Evolutionary conservation across 2,888 invertebrate species (phyloP), one percentile per base, ranked within the genome.

Genomic region (Choreutis nemorana): DNA sequence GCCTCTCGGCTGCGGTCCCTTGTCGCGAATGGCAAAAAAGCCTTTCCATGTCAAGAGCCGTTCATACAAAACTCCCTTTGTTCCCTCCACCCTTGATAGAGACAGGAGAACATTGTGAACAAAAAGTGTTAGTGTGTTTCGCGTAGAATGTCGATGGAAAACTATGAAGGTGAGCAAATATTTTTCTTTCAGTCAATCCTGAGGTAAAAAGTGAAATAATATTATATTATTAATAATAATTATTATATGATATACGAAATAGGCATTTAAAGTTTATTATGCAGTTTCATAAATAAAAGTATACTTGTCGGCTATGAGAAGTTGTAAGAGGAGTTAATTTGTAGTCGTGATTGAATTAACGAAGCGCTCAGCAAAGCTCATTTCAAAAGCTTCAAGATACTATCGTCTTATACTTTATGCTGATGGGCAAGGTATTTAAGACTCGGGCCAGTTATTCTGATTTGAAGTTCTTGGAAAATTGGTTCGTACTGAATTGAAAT

Each of bases 31-130:
- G 46, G 63, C 63, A 73, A 73, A 73, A 72, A 73, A 70, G 71
- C 65, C 56, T 75, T 77, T 72, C 56, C 67, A 50, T 73, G 73
- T 77, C 64, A 67, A 78, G 64, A 50, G 66, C 55, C 56, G 61
- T 64, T 62, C 72, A 66, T 56, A 54, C 45, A 55, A 64, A 61
- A 56, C 61, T 55, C 46, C 54, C 59, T 71, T 75, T 73, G 72
- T 73, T 67, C 65, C 50, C 47, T 42, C 35, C 40, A 37, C 14
- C 14, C 13, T 9, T 9, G 22, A 9, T 21, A 21, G 22, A 21
- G n/a, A 21, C 22, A 21, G 9, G n/a, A 10, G 11, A 5, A 24
- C 24, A 11, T 24, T 24, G 12, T 12, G 13, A 24, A 24, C 12
- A 12, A 24, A 24, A 11, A 11, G n/a, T 21, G n/a, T n/a, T n/a